Evolutionary conservation across 2,797 vertebrate genomes (phyloP).

Genomic region (Trachurus trachurus): DNA sequence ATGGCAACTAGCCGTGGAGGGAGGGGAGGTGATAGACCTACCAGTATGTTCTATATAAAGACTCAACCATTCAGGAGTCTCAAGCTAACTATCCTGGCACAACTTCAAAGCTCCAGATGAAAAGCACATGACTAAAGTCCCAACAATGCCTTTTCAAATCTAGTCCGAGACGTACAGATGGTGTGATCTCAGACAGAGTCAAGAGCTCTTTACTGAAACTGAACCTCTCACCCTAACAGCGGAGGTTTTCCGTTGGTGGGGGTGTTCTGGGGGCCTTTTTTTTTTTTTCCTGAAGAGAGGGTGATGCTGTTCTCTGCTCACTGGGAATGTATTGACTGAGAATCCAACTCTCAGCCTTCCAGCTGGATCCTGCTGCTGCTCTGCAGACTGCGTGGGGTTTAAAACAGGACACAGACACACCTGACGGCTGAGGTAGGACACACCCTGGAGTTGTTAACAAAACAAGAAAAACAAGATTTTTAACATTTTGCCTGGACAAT

Average conservation of each 20-base stretch:
- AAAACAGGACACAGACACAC: constrained; percentile 68
- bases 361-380: constrained; percentile 69
- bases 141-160: constrained; percentile 89
- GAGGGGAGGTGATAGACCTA: constrained; percentile 73
- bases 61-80: constrained; percentile 84
- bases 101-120: constrained; percentile 91
- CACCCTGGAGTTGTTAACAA: constrained; percentile 46
- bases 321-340: constrained; percentile 69
- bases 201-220: constrained; percentile 87
- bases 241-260: constrained; percentile 80
- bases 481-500: not conserved
- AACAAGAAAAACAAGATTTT: not conserved
- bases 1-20: constrained; percentile 79
- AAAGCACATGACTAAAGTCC: constrained; percentile 91
- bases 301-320: constrained; percentile 72
- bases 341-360: constrained; percentile 70
- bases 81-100: constrained; percentile 90
- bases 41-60: constrained; percentile 80
- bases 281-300: constrained; percentile 56
- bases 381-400: constrained; percentile 61
- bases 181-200: constrained; percentile 83
- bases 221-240: constrained; percentile 86
- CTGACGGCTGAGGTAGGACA: constrained; percentile 76
- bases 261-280: constrained; percentile 60
- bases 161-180: constrained; percentile 84